phyloP scores from a whole-genome alignment of 2,888 invertebrate genomes.

The Sarcophaga caerulescens region DNA sequence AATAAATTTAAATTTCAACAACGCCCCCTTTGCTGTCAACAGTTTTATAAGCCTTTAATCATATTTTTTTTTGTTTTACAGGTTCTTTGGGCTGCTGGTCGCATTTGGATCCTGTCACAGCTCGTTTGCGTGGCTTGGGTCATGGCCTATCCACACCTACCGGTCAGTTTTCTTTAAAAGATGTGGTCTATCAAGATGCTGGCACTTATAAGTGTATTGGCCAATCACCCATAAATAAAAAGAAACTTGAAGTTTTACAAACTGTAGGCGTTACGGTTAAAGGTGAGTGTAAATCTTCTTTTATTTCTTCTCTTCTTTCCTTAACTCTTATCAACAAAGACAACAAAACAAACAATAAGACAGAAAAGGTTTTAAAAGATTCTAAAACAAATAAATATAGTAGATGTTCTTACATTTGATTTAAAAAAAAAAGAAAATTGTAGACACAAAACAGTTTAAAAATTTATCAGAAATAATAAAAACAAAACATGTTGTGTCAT shows the following conservation, averaged over 20 bases:
- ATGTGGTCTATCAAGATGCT: conserved; percentile 89
- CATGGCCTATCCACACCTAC: conserved; percentile 83
- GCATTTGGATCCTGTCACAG: conserved; percentile 82
- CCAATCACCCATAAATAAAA: conserved; percentile 81
- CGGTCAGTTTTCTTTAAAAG: conserved; percentile 85
- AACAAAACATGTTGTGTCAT: not conserved
- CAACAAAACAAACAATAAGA: conserved; percentile 2
- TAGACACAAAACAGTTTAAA: not conserved
- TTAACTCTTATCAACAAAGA: no score
- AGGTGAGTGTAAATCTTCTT: conserved; percentile 80
- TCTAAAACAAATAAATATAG: conserved; percentile 3
- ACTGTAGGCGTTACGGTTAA: conserved; percentile 83
- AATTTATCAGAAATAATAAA: not conserved
- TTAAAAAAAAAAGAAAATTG: not conserved
- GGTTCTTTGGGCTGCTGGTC: conserved; percentile 86
- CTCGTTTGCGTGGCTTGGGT: conserved; percentile 83
- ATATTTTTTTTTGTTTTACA: conserved; percentile 70
- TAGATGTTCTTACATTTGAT: not conserved
- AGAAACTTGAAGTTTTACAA: conserved; percentile 83
- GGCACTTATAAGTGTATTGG: conserved; percentile 89
- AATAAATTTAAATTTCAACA: conserved; percentile 1
- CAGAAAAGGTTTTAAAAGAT: conserved; percentile 43
- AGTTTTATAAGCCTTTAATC: not conserved
- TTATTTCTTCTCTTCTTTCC: no score
- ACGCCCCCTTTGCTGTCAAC: not conserved